Evolutionary conservation across 2,888 invertebrate genomes (phyloP).

Genomic region (Eupithecia inturbata): DNA sequence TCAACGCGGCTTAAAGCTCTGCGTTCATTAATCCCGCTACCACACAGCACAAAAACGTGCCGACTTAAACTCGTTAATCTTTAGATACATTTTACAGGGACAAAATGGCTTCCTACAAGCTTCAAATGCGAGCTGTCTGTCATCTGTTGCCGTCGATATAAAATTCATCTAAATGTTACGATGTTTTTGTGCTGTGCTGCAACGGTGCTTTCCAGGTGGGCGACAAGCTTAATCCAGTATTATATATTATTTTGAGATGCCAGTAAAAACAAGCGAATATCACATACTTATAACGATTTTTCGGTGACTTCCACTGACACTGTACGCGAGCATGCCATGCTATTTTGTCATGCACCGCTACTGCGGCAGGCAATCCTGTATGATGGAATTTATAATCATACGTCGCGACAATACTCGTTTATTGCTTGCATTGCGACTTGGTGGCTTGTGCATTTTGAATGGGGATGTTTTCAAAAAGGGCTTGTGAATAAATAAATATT

Average conservation of each 20-base stretch:
- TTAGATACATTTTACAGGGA: too few species aligned
- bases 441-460: conserved; percentile 69
- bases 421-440: conserved; percentile 55
- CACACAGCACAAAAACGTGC: too few species aligned
- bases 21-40: too few species aligned
- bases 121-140: too few species aligned
- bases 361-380: conserved; percentile 60
- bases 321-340: conserved; percentile 30
- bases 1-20: too few species aligned
- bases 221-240: background rate
- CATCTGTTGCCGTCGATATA: too few species aligned
- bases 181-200: too few species aligned
- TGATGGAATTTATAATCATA: conserved; percentile 80
- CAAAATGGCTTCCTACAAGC: too few species aligned
- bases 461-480: conserved; percentile 28
- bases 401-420: conserved; percentile 68
- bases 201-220: too few species aligned
- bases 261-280: background rate
- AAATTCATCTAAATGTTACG: too few species aligned
- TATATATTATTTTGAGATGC: background rate
- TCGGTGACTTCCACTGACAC: background rate
- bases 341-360: conserved; percentile 36
- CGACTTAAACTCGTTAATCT: too few species aligned
- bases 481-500: background rate
- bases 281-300: background rate